Evolutionary conservation across 2,113 vertebrate species (phyloP), one percentile per base, ranked within the genome.

Genomic region (Pseudopodoces humilis): DNA sequence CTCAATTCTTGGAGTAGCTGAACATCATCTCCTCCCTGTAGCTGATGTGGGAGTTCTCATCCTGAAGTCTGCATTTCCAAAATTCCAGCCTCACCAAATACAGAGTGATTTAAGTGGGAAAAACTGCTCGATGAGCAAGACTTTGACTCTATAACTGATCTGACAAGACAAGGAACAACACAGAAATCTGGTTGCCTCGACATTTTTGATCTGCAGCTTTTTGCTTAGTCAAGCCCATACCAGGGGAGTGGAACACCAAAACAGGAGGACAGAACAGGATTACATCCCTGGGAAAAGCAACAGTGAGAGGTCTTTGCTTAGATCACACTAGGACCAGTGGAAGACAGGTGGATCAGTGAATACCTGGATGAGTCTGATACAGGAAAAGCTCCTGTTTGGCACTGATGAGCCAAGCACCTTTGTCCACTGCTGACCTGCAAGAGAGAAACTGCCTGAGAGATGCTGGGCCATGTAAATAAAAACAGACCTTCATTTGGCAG

Each of bases 301-400:
- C 4, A 55, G 17, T 7, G n/a, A 39, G 12, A 81, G 4, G 11
- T 18, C 25, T 70, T 77, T 44, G 28, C 64, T 39, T 39, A 65
- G 63, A 10, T 28, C 33, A 25, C 1, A 0, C 11, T 52, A 8
- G 43, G 39, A 33, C 27, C 39, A 28, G 8, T 25, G 47, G 31
- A 14, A 20, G 43, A 11, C n/a, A 30, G 15, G 21, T 2, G 28
- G 60, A 10, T 18, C n/a, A 23, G 5, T 4, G 31, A 25, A 27
- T 97, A 98, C 98, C 98, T 98, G 98, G 77, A 68, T 97, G 60
- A 0, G 97, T 98, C 23, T 98, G 98, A 37, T 97, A 98, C 82
- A 98, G 79, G 83, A 98, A 98, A 62, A 98, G 96, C 6, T 98
- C 98, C 76, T 97, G 98, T 49, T 97, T 98, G 25, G 98, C 98